These are phyloP conservation scores for Pavo muticus DNA, from an alignment of 2,113 vertebrate genomes.

Conservation along the genomic window DNA sequence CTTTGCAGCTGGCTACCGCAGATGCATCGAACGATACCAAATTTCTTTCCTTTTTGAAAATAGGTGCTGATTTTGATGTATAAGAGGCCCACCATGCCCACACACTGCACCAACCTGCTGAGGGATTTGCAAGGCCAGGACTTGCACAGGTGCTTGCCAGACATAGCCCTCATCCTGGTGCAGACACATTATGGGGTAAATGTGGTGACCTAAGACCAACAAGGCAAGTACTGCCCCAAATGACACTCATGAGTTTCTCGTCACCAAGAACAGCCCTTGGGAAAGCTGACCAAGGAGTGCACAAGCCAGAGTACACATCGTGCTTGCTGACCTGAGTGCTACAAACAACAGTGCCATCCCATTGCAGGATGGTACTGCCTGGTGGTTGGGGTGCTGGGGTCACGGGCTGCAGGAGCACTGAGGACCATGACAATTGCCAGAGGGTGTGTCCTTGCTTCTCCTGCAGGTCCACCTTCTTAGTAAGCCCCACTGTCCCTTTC, in stretches of 20 bases:
- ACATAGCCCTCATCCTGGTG: background rate
- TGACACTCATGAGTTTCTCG: background rate
- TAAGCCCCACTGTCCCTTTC: background rate
- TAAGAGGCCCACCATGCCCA: background rate
- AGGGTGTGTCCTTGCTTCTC: background rate
- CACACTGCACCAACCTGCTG: background rate
- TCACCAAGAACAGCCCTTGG: background rate
- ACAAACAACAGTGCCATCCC: background rate
- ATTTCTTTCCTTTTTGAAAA: background rate
- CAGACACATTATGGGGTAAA: background rate
- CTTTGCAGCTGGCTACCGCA: background rate
- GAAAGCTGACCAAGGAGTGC: background rate
- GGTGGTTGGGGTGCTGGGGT: background rate
- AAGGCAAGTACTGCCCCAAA: background rate
- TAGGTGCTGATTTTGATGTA: background rate
- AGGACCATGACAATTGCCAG: background rate
- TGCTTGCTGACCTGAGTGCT: background rate
- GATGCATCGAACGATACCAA: background rate
- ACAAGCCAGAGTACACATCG: background rate
- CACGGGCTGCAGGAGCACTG: background rate
- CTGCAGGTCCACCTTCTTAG: background rate
- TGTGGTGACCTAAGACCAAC: background rate
- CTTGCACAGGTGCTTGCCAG: background rate
- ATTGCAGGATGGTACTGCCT: background rate
- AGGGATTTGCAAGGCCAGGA: rapidly evolving